These are phyloP conservation scores for Harpalus rubripes DNA, from an alignment of 2,888 invertebrate genomes.

Conservation along the genomic window DNA sequence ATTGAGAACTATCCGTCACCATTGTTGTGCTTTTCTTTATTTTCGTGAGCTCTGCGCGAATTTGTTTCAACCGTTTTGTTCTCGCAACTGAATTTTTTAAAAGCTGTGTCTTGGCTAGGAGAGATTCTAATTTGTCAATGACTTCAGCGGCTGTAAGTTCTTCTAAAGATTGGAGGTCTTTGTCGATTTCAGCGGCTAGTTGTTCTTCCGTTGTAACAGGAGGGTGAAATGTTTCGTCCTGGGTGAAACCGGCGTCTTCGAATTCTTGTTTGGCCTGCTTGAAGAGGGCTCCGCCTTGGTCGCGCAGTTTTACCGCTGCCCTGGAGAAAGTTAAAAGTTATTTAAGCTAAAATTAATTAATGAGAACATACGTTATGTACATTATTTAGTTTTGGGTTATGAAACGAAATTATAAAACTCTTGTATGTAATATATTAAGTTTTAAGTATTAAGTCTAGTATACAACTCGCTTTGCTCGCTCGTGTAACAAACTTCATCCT, in stretches of 20 bases:
- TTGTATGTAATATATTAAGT: no score
- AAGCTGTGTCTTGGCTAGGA: conserved; percentile 82
- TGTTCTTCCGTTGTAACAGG: conserved; percentile 76
- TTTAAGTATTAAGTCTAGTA: no score
- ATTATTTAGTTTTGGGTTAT: no score
- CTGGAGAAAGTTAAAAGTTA: conserved; percentile 74
- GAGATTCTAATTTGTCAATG: conserved; percentile 80
- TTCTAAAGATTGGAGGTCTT: conserved; percentile 78
- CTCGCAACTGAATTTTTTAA: conserved; percentile 81
- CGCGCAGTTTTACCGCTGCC: conserved; percentile 92
- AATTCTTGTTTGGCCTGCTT: conserved; percentile 88
- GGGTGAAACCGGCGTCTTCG: conserved; percentile 80
- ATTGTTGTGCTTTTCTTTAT: conserved; percentile 76
- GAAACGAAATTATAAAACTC: no score
- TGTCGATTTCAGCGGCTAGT: conserved; percentile 80
- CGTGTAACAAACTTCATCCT: no score
- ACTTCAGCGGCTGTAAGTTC: conserved; percentile 75
- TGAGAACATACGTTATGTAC: no score
- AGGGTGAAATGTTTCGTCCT: conserved; percentile 72
- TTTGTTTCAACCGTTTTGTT: conserved; percentile 80
- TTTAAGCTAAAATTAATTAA: no score
- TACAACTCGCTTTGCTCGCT: no score
- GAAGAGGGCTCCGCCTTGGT: conserved; percentile 90
- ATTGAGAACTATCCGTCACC: conserved; percentile 75
- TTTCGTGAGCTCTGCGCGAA: conserved; percentile 81